phyloP scores from a whole-genome alignment of 2,797 vertebrate species.

The Babyrousa celebensis region DNA sequence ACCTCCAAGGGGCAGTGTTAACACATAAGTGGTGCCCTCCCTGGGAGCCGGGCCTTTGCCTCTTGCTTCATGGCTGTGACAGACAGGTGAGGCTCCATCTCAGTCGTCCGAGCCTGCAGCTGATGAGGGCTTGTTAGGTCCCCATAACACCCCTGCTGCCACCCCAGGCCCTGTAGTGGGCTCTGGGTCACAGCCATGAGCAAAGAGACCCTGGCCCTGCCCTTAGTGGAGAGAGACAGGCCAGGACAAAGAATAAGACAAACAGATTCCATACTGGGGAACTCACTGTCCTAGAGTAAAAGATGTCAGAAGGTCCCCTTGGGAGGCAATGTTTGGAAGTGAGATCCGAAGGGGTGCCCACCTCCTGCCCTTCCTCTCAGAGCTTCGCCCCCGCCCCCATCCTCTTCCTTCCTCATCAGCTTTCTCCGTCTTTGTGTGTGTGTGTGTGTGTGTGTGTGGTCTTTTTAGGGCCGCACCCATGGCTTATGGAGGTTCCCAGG shows the following conservation, averaged over 20 bases:
- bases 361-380: not conserved
- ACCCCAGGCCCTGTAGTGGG: not conserved
- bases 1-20: not conserved
- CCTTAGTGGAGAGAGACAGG: not conserved
- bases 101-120: not conserved
- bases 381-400: not conserved
- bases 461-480: too few relatives aligned
- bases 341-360: not conserved
- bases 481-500: too few relatives aligned
- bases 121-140: not conserved
- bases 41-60: not conserved
- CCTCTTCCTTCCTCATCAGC: not conserved
- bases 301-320: not conserved
- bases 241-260: not conserved
- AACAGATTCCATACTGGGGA: not conserved
- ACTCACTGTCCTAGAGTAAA: not conserved
- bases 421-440: not conserved
- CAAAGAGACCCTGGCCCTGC: not conserved
- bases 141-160: too few relatives aligned
- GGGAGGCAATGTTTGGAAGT: not conserved
- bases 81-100: not conserved
- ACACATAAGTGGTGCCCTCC: not conserved
- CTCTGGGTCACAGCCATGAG: not conserved
- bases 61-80: not conserved
- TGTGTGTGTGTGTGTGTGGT: too few relatives aligned